Evolutionary conservation across 2,888 invertebrate genomes (phyloP).

Genomic region (Creontiades dilutus): DNA sequence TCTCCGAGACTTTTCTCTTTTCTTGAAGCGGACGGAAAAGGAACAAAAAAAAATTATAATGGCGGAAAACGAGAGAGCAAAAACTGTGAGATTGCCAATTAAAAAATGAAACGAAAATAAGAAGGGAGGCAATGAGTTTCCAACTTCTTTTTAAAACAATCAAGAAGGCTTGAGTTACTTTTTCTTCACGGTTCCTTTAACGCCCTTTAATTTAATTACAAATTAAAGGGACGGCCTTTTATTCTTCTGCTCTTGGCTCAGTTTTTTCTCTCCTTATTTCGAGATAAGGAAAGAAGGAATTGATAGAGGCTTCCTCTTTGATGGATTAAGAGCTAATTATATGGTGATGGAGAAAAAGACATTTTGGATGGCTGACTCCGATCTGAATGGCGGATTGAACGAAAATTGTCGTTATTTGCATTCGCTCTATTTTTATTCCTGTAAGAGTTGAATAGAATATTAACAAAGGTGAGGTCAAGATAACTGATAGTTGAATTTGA

Average conservation of each 20-base stretch:
- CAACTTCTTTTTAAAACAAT: constrained; percentile 69
- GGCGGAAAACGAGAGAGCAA: constrained; percentile 41
- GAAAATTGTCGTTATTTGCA: neutral
- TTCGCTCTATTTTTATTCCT: no score
- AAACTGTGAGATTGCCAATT: constrained; percentile 73
- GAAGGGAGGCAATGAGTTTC: constrained; percentile 68
- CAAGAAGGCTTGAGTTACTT: constrained; percentile 67
- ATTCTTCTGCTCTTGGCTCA: constrained; percentile 49
- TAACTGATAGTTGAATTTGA: no score
- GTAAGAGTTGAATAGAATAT: no score
- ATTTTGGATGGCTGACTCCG: neutral
- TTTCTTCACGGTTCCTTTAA: constrained; percentile 67
- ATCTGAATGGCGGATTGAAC: neutral
- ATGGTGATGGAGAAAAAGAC: constrained; percentile 25
- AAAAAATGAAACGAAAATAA: constrained; percentile 73
- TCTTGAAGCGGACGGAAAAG: constrained; percentile 31
- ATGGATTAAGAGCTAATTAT: constrained; percentile 53
- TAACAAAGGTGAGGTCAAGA: no score
- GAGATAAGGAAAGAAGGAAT: neutral
- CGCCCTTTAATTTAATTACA: constrained; percentile 62
- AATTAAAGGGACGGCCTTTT: constrained; percentile 58
- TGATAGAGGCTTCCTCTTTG: neutral
- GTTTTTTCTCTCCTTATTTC: neutral
- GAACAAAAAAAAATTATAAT: constrained; percentile 46
- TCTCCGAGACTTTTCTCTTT: constrained; percentile 25